phyloP scores from a whole-genome alignment of 2,113 vertebrate genomes.

The Psephotus haematonotus region DNA sequence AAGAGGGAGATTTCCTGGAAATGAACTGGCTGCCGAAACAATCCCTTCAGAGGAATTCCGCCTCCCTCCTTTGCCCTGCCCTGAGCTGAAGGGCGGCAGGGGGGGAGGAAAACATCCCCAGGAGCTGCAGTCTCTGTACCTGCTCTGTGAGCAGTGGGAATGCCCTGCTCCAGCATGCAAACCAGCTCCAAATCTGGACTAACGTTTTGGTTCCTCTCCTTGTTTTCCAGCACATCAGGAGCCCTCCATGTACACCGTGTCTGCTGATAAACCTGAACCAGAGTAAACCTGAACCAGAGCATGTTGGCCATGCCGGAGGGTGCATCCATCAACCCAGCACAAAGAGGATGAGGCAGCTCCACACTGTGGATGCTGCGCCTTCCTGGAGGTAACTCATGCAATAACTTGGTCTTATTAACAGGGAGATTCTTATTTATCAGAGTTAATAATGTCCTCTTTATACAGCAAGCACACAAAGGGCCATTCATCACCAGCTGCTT shows the following conservation, averaged over 20 bases:
- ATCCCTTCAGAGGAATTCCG: background rate
- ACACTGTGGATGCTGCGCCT: rapidly evolving
- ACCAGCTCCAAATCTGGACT: background rate
- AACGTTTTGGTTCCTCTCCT: rapidly evolving
- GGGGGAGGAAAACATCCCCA: background rate
- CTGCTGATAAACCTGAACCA: rapidly evolving
- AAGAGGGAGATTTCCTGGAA: background rate
- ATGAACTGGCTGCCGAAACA: background rate
- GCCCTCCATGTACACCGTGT: rapidly evolving
- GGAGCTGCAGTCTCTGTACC: background rate
- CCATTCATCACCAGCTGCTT: background rate
- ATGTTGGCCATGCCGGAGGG: rapidly evolving
- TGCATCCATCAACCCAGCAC: rapidly evolving
- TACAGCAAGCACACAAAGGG: background rate
- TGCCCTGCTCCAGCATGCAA: background rate
- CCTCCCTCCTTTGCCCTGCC: background rate
- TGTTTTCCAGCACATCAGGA: background rate
- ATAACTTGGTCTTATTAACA: background rate
- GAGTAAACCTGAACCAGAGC: rapidly evolving
- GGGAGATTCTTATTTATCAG: background rate
- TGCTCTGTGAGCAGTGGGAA: rapidly evolving
- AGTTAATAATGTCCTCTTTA: background rate
- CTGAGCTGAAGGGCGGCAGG: background rate
- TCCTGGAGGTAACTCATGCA: background rate
- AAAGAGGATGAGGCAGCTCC: background rate